Percentiles rank a stretch among this genome's conserved stretches.
Conservation (phyloP, 2,797 vertebrate species). For the Numenius phaeopus region DNA sequence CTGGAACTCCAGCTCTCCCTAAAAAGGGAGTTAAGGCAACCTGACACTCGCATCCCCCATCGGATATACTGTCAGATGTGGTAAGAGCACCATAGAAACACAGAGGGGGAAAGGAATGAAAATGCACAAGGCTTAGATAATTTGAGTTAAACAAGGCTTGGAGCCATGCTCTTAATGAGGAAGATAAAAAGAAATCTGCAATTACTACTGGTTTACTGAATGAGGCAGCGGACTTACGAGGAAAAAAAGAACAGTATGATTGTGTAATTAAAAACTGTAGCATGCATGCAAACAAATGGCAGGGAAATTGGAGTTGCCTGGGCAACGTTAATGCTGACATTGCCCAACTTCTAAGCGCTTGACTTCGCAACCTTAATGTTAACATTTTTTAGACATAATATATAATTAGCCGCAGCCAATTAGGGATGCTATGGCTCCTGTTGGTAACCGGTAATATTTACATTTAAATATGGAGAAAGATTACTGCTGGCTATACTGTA, state of each 20-base stretch:
- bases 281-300: neutral
- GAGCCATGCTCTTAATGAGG: neutral
- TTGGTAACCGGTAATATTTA: conserved; percentile 26
- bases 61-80: neutral
- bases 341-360: neutral
- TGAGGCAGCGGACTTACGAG: neutral
- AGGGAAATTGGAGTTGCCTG: neutral
- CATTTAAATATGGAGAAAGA: conserved; percentile 36
- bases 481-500: conserved; percentile 31
- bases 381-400: conserved; percentile 11
- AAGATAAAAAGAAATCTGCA: conserved; percentile 45
- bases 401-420: conserved; percentile 12
- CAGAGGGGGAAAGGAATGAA: neutral
- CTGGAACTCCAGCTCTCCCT: neutral
- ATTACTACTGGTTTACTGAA: conserved; percentile 16
- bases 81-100: neutral
- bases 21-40: neutral
- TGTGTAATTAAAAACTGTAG: neutral
- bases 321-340: neutral
- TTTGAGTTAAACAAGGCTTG: neutral
- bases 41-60: neutral
- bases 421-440: conserved; percentile 10
- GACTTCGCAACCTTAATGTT: neutral
- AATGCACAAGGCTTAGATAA: neutral
- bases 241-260: neutral